phyloP scores from a whole-genome alignment of 2,797 vertebrate genomes.

The Enteromius paludinosus region DNA sequence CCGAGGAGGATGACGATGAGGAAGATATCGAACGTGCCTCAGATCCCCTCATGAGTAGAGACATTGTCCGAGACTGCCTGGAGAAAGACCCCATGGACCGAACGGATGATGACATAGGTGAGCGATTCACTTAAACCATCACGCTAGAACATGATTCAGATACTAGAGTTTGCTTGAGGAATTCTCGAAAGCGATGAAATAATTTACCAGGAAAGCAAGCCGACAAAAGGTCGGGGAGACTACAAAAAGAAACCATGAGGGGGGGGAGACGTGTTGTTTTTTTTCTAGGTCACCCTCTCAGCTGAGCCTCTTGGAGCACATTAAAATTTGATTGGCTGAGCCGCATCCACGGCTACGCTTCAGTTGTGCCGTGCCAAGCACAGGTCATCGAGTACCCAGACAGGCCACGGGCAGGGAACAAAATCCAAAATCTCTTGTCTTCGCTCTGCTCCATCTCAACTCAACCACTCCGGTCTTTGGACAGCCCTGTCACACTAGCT shows the following conservation, averaged over 20 bases:
- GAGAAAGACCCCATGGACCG: constrained; percentile 99
- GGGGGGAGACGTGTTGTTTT: constrained; percentile 44
- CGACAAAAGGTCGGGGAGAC: constrained; percentile 14
- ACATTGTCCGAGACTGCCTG: constrained; percentile 96
- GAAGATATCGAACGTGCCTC: constrained; percentile 97
- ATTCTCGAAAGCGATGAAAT: neutral
- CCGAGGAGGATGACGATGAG: constrained; percentile 97
- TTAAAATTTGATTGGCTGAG: constrained; percentile 79
- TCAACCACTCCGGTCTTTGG: neutral
- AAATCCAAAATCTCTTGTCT: constrained; percentile 10
- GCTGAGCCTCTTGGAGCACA: constrained; percentile 66
- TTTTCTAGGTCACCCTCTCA: constrained; percentile 80
- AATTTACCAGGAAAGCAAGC: neutral
- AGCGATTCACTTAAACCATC: constrained; percentile 61
- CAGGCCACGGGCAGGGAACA: constrained; percentile 48
- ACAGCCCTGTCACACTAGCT: neutral
- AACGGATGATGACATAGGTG: constrained; percentile 98
- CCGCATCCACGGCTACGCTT: constrained; percentile 66
- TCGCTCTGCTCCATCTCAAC: constrained; percentile 4
- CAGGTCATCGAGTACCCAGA: constrained; percentile 71
- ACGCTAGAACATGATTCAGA: neutral
- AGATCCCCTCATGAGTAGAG: constrained; percentile 96
- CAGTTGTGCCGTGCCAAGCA: constrained; percentile 70
- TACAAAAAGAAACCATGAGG: constrained; percentile 3
- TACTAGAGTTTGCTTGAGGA: neutral